These are phyloP conservation scores for Oriolus oriolus DNA, from an alignment of 2,113 vertebrate species.

Conservation along the genomic window DNA sequence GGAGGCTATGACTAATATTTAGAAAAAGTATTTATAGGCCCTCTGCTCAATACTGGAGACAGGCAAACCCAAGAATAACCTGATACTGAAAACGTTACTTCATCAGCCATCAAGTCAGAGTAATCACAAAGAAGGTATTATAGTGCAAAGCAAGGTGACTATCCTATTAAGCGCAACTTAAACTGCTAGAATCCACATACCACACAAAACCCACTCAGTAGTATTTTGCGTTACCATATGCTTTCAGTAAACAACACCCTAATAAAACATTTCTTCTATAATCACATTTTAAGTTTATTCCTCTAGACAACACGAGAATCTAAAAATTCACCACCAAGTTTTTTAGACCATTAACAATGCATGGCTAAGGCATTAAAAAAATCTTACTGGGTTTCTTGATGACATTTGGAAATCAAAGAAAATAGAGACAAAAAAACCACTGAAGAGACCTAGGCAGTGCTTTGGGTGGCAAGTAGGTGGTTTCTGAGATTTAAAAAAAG, in stretches of 20 bases:
- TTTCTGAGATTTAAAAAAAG: not conserved
- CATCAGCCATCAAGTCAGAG: not conserved
- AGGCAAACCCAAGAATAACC: constrained; percentile 3
- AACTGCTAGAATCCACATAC: not conserved
- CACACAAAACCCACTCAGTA: not conserved
- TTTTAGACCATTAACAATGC: not conserved
- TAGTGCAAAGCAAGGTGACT: not conserved
- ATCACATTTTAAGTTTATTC: not conserved
- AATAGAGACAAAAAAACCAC: not conserved
- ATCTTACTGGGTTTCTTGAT: not conserved
- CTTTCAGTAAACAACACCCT: not conserved
- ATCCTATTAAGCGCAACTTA: not conserved
- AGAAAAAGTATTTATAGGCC: constrained; percentile 34
- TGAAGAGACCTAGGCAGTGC: not conserved
- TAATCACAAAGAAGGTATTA: not conserved
- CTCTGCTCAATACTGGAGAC: not conserved
- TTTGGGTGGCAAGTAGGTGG: not conserved
- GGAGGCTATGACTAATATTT: constrained; percentile 53
- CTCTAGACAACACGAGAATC: not conserved
- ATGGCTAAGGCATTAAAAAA: not conserved
- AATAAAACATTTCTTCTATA: not conserved
- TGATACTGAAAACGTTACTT: not conserved
- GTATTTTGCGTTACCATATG: not conserved
- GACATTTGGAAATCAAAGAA: not conserved
- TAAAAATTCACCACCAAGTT: not conserved